Conservation (phyloP, 2,888 invertebrate species). For the Anodontia alba region DNA sequence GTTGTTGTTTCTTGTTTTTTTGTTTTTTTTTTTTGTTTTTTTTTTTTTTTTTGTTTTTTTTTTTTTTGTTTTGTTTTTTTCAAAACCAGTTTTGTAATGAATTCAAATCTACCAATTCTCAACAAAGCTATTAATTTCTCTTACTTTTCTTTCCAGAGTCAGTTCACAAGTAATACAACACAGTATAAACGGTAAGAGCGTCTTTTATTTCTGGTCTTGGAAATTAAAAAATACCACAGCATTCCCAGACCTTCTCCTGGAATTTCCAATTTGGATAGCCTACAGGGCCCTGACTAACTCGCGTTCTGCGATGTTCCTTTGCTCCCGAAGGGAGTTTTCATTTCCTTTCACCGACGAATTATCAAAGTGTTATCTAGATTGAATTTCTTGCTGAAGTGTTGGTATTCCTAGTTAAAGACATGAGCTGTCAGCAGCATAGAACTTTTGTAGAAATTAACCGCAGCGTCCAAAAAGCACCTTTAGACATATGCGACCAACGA, state of each 20-base stretch:
- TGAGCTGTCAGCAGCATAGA: neutral
- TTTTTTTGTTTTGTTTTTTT: too few relatives aligned
- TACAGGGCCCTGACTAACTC: neutral
- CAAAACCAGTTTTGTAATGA: too few relatives aligned
- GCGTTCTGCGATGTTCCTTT: neutral
- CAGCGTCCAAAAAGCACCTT: too few relatives aligned
- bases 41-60: too few relatives aligned
- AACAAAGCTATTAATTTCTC: too few relatives aligned
- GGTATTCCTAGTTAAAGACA: conserved; percentile 8
- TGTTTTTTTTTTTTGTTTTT: too few relatives aligned
- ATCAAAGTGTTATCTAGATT: conserved; percentile 18
- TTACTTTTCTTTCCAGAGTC: too few relatives aligned
- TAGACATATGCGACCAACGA: too few relatives aligned
- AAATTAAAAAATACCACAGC: conserved; percentile 3
- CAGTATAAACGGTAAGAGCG: too few relatives aligned
- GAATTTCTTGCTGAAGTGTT: neutral
- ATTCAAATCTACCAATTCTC: too few relatives aligned
- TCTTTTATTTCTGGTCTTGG: neutral
- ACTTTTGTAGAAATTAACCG: neutral
- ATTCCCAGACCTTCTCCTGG: conserved; percentile 3
- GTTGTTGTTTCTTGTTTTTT: too few relatives aligned
- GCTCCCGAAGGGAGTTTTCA: conserved; percentile 7
- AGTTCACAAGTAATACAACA: too few relatives aligned
- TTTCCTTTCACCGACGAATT: neutral
- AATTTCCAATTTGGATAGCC: conserved; percentile 12